A percentile compares a stretch with the other conserved stretches of the same genome.
Conservation (phyloP, 1,140 invertebrate genomes). For the Dinoponera quadriceps region DNA sequence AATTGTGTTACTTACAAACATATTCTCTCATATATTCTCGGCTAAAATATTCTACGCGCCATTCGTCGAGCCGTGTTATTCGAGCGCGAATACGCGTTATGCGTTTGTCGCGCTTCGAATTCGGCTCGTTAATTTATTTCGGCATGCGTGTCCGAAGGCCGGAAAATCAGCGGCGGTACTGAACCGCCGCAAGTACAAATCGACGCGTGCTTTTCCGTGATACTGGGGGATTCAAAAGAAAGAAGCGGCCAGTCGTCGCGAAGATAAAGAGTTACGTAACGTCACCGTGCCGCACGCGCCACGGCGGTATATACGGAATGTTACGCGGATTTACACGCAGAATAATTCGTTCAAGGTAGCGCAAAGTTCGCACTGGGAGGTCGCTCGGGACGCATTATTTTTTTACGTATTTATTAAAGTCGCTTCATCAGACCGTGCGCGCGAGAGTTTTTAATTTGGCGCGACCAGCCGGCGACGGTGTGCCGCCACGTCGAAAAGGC, state of each 20-base stretch:
- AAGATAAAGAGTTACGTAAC: not conserved
- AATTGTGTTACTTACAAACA: no score
- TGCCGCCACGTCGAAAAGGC: slow-evolving; percentile 16
- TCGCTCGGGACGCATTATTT: slow-evolving; percentile 41
- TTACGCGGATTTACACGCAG: slow-evolving; percentile 6
- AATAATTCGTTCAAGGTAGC: slow-evolving; percentile 27
- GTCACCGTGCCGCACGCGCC: not conserved
- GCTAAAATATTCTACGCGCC: no score
- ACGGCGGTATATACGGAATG: not conserved
- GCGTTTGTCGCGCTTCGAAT: no score
- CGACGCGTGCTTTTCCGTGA: not conserved
- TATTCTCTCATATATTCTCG: no score
- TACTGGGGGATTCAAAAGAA: slow-evolving; percentile 7
- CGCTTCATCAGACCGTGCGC: slow-evolving; percentile 35
- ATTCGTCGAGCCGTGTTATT: no score
- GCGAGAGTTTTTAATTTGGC: slow-evolving; percentile 43
- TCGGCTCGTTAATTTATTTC: no score
- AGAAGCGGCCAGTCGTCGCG: not conserved
- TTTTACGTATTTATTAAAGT: slow-evolving; percentile 56
- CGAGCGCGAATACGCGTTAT: no score
- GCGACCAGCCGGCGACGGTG: slow-evolving; percentile 14
- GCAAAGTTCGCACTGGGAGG: not conserved
- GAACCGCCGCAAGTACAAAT: no score
- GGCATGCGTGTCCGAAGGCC: no score
- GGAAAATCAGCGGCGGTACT: no score